Base-by-base conservation (phyloP, 2,888 invertebrate genomes). In the Pheosia tremula region DNA sequence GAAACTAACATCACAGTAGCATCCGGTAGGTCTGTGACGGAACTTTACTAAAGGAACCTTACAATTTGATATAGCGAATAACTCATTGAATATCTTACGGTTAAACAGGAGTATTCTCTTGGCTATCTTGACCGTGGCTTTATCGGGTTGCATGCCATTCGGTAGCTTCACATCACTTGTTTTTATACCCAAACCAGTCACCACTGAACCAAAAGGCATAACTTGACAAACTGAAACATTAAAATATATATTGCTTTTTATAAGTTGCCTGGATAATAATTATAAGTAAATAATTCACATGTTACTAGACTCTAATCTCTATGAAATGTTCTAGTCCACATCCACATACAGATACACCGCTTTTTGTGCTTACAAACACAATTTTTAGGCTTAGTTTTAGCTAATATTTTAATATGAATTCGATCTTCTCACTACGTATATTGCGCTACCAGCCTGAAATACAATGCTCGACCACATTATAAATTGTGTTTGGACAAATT, bases 31-130 rank as follows among this genome's bases (percentile, higher is more conserved):
- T 5, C 81, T 71, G 74, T 97, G 96, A 11, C 90, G 86, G 78
- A 96, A 96, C 77, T 96, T 97, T 0, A 97, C 95, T 63, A 97
- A 96, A 0, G 97, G 97, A 0, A 96, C 96, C 79, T 95, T 96
- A 0, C 97, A 97, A 49, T 86, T 84, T 0, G 95, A 94, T 72
- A 97, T 96, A 2, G 95, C 91, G 62, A 95, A 82, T n/a, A 96
- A 79, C 38, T 95, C 86, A 0, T 81, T 72, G 75, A 96, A 96
- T 50, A 86, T 71, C 4, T 69, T 59, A 0, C 75, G 71, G 36
- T 82, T 80, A 52, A 77, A 79, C n/a, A 76, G 81, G 10, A 96
- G 82, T 0, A 87, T 58, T 10, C 77, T 80, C 65, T 85, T 91
- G 0, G 94, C 92, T 49, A 62, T 62, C 2, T 72, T 50, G 0